Evolutionary conservation across 2,888 invertebrate genomes (phyloP).

Genomic region (Agrochola litura): DNA sequence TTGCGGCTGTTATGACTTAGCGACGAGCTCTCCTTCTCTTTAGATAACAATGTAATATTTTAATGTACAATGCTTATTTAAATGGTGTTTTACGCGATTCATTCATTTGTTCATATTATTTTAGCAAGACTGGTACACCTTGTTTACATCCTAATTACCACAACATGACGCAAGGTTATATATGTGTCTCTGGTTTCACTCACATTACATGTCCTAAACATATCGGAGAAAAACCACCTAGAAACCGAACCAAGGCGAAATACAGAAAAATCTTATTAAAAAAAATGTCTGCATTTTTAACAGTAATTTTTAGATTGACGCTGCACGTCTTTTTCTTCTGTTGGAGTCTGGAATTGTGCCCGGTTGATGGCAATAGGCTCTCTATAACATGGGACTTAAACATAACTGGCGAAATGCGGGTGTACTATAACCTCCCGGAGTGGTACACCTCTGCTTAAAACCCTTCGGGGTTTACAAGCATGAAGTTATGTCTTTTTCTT

Average conservation of each 20-base stretch:
- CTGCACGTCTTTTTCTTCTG: neutral
- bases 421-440: neutral
- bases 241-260: neutral
- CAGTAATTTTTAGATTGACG: neutral
- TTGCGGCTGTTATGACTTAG: no score
- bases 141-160: neutral
- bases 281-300: neutral
- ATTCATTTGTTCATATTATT: neutral
- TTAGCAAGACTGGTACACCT: neutral
- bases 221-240: neutral
- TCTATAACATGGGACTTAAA: neutral
- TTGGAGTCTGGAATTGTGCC: neutral
- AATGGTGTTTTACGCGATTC: neutral
- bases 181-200: neutral
- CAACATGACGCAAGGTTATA: neutral
- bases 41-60: no score
- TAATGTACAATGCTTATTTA: neutral
- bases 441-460: neutral
- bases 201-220: neutral
- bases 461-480: neutral
- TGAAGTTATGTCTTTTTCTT: neutral
- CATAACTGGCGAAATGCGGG: neutral
- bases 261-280: neutral
- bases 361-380: neutral
- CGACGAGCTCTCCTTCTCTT: no score